Evolutionary conservation across 2,113 vertebrate species (phyloP).

Genomic region (Lepisosteus oculatus): DNA sequence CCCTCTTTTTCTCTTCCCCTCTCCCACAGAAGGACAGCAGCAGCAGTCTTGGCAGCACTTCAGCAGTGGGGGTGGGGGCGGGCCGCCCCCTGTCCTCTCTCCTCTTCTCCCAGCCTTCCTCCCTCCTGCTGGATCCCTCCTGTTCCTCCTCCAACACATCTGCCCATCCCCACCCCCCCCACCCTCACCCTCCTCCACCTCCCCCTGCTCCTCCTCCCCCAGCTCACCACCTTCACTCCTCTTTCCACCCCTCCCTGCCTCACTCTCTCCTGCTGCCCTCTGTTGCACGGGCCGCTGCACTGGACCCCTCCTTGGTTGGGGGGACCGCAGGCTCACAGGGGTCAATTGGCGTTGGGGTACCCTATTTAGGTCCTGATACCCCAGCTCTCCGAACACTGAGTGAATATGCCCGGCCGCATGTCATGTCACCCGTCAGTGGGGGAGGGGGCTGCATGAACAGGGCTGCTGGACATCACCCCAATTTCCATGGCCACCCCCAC

Average conservation of each 20-base stretch:
- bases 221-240: conserved; percentile 61
- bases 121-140: conserved; percentile 56
- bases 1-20: conserved; percentile 22
- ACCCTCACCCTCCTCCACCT: conserved; percentile 52
- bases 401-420: conserved; percentile 94
- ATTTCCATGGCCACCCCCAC: conserved; percentile 56
- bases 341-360: conserved; percentile 81
- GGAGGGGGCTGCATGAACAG: conserved; percentile 47
- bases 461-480: conserved; percentile 58
- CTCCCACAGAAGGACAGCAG: conserved; percentile 64
- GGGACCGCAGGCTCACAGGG: conserved; percentile 58
- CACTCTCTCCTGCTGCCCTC: conserved; percentile 76
- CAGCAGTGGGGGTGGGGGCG: conserved; percentile 35
- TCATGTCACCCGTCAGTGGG: conserved; percentile 80
- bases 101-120: conserved; percentile 64
- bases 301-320: conserved; percentile 40
- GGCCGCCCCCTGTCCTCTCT: conserved; percentile 64
- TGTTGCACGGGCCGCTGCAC: conserved; percentile 69
- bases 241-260: conserved; percentile 61
- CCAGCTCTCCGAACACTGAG: conserved; percentile 93
- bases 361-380: conserved; percentile 95
- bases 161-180: conserved; percentile 41
- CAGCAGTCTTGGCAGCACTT: background rate
- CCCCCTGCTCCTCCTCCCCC: conserved; percentile 55
- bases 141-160: conserved; percentile 51